These are phyloP conservation scores for Xiphorhynchus erythropygius DNA, from an alignment of 2,797 vertebrate genomes.

Conservation along the genomic window DNA sequence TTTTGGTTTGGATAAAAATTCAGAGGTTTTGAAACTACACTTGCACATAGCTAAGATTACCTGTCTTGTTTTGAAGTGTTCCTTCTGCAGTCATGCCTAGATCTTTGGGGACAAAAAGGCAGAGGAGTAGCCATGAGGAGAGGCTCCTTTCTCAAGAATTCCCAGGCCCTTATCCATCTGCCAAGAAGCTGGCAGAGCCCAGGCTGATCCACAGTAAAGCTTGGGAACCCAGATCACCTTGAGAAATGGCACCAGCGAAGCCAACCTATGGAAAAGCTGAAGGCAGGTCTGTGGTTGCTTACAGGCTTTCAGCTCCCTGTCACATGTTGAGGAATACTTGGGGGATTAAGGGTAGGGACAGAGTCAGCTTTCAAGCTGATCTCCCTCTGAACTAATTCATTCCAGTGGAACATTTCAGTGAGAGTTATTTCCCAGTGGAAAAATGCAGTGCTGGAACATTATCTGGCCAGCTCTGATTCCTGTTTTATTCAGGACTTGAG, in stretches of 20 bases:
- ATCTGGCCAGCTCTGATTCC: background rate
- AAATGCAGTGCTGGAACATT: background rate
- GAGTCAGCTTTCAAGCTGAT: background rate
- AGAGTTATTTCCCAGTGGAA: background rate
- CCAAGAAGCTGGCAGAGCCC: background rate
- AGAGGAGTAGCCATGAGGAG: background rate
- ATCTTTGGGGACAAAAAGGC: background rate
- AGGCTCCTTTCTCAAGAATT: background rate
- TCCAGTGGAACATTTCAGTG: background rate
- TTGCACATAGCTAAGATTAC: background rate
- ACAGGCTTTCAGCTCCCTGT: background rate
- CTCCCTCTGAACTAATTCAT: background rate
- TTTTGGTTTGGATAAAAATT: background rate
- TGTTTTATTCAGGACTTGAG: constrained; percentile 9
- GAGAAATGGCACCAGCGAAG: background rate
- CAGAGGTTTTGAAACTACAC: background rate
- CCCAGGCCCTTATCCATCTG: background rate
- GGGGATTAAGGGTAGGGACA: background rate
- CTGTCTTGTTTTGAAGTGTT: background rate
- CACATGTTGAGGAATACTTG: background rate
- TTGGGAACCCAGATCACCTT: background rate
- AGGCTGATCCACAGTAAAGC: background rate
- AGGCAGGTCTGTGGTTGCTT: background rate
- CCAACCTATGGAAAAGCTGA: background rate
- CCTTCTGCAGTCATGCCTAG: background rate